Evolutionary conservation across 1,140 invertebrate genomes (phyloP), one percentile per base, ranked within the genome.

Genomic region (Orchestia grillus): DNA sequence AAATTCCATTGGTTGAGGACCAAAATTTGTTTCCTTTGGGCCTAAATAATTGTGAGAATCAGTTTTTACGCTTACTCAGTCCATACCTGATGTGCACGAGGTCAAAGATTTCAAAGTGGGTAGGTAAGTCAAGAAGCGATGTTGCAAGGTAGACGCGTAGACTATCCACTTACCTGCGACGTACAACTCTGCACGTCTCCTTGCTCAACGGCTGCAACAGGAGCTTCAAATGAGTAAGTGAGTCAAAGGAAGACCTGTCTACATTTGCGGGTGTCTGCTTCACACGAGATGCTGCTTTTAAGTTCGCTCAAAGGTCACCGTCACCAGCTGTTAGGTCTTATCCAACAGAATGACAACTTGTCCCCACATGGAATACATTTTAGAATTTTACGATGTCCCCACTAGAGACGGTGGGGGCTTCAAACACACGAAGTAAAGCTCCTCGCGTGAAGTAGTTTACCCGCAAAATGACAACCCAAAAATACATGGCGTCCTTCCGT

Each of bases 201-300:
- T 44, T 47, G 92, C 92, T 94, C 92, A 40, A 16, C 92, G 40
- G 92, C 92, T 94, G 92, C 92, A 94, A 94, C 92, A 94, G 43
- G 92, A 90, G 92, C 92, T 94, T 47, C 40, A 94, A 94, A 94
- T 94, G 44, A 94, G 44, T 94, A 11, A 94, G 44, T 94, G 44
- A 77, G 62, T 77, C 62, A 77, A 36, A 77, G 28, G 62, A 77
- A 77, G 28, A 15, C 62, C 62, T 77, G 62, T 77, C 62, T 77
- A 77, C 62, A 8, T 77, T 77, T 28, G 62, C 62, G 28, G 62
- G 62, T 77, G 62, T 36, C 47, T 19, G 19, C 47, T 53, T 19
- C 62, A 36, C 62, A 77, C 62, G 28, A 77, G 62, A 77, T 28
- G 28, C 62, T 77, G 11, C 36, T 36, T 77, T 77, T 3, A 77